Evolutionary conservation across 2,113 vertebrate species (phyloP).

Genomic region (Rhabdornis inornatus): DNA sequence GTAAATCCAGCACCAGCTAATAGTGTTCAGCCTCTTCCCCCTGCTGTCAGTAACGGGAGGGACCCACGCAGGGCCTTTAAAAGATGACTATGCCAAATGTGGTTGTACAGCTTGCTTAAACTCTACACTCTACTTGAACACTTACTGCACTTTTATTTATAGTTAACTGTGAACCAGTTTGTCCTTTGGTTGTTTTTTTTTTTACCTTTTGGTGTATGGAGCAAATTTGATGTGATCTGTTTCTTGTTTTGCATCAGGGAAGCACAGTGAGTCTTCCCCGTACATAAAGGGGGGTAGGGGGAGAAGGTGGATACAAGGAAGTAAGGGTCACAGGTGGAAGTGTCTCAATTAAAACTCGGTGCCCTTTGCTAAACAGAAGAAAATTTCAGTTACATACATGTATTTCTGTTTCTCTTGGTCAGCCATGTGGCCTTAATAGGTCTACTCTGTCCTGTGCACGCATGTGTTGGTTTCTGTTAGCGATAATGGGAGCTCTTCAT

Average conservation of each 20-base stretch:
- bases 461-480: conserved; percentile 1
- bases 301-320: conserved; percentile 38
- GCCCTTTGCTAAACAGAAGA: conserved; percentile 40
- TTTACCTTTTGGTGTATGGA: conserved; percentile 55
- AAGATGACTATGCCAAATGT: conserved; percentile 74
- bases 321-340: conserved; percentile 12
- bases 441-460: background rate
- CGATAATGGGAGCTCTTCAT: background rate
- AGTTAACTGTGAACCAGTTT: conserved; percentile 77
- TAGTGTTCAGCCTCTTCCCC: conserved; percentile 74
- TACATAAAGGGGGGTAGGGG: background rate
- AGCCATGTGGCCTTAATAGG: conserved; percentile 69
- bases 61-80: conserved; percentile 90
- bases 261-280: conserved; percentile 28
- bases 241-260: conserved; percentile 44
- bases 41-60: conserved; percentile 90
- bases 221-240: conserved; percentile 45
- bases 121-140: conserved; percentile 92
- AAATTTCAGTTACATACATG: conserved; percentile 6
- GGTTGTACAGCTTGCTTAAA: conserved; percentile 68
- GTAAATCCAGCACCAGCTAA: conserved; percentile 65
- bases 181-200: conserved; percentile 16
- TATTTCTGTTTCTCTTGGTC: conserved; percentile 49
- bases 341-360: conserved; percentile 6
- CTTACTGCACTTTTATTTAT: conserved; percentile 95